Conservation (phyloP, 2,888 invertebrate species). For the Callinectes sapidus region DNA sequence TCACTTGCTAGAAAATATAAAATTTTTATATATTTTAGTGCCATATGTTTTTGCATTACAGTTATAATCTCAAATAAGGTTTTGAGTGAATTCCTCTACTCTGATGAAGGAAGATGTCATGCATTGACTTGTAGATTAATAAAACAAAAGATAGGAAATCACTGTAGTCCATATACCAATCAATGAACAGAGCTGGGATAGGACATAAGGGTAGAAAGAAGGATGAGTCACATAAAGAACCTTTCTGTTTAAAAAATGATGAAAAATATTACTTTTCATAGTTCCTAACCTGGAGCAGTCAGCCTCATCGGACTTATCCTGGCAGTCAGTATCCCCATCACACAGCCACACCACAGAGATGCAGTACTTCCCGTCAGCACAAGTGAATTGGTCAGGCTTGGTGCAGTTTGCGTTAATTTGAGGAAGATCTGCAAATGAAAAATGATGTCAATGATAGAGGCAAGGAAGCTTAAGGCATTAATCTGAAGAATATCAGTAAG, state of each 20-base stretch:
- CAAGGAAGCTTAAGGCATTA: not conserved
- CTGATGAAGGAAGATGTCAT: no score
- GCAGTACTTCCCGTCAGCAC: conserved; percentile 67
- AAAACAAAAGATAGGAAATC: not conserved
- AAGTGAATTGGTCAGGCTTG: conserved; percentile 62
- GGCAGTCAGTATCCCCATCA: conserved; percentile 68
- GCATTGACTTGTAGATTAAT: no score
- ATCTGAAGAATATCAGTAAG: not conserved
- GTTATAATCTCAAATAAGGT: no score
- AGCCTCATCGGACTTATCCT: conserved; percentile 67
- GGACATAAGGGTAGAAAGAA: no score
- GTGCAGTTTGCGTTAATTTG: conserved; percentile 44
- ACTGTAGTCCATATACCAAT: no score
- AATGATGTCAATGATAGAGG: not conserved
- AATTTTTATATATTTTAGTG: no score
- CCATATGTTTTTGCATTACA: no score
- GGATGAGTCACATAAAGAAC: not conserved
- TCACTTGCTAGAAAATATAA: no score
- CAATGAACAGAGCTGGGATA: no score
- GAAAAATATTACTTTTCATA: not conserved
- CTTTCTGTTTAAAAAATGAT: not conserved
- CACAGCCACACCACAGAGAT: conserved; percentile 65
- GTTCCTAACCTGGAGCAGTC: conserved; percentile 51
- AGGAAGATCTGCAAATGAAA: conserved; percentile 44
- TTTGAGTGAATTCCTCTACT: no score